Evolutionary conservation across 2,888 invertebrate species (phyloP), one percentile per base, ranked within the genome.

Genomic region (Platycheirus albimanus): DNA sequence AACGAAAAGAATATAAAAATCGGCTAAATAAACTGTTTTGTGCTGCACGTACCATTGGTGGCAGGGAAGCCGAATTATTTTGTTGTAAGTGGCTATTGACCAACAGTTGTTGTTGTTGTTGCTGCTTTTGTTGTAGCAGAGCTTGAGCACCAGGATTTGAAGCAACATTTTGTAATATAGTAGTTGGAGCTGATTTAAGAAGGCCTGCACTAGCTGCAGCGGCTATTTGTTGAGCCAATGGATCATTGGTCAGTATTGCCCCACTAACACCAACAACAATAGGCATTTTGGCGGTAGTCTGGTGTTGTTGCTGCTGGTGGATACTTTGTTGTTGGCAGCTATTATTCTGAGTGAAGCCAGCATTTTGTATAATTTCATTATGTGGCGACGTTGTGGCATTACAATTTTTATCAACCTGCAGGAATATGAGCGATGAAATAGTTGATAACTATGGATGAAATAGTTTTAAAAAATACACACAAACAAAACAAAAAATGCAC

Each of bases 391-490:
- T 92, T 11, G 94, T 94, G 24, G 94, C 94, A 90, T 95, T 95
- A 87, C 94, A 94, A 89, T 95, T 94, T 89, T 94, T 94, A 88
- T 95, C 94, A 38, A 93, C 92, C 85, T 91, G 43, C 7, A 83
- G 63, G 6, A 61, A 30, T 41, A 36, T 63, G 17, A 49, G 30
- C 38, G 17, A 38, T 30, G 10, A 28, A 41, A 41, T 3, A 19
- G 38, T 28, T 19, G 11, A 61, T 13, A n/a, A 24, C 24, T 24
- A n/a, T 24, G 24, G 24, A 24, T 24, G 24, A 24, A 4, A 24
- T 24, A 4, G 5, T 24, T 24, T 24, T 24, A 24, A 24, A 5
- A 24, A 24, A 24, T 24, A 3, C 24, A 24, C 5, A 5, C 3
- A 3, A 24, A 24, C 24, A 24, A n/a, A n/a, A n/a, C n/a, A n/a